Conservation (phyloP, 2,888 invertebrate species). For the Ephialtes manifestator region DNA sequence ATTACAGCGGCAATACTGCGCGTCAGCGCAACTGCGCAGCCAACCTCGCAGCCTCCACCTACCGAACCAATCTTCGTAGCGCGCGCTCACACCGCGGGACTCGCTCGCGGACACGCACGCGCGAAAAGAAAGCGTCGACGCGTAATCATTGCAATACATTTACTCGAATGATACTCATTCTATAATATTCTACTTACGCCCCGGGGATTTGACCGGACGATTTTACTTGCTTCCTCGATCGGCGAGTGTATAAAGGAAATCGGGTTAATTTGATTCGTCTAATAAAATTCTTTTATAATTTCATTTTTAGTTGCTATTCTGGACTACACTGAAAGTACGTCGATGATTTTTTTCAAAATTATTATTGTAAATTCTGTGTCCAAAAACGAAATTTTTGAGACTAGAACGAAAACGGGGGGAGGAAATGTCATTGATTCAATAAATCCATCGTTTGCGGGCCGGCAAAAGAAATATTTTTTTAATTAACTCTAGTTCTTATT, state of each 20-base stretch:
- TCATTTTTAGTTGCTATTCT: too few species aligned
- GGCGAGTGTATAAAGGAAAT: not conserved
- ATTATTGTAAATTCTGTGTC: too few species aligned
- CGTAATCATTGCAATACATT: constrained; percentile 76
- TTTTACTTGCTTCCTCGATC: constrained; percentile 10
- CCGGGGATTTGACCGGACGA: not conserved
- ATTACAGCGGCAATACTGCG: constrained; percentile 73
- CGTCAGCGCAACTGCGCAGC: constrained; percentile 28
- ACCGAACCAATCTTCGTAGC: not conserved
- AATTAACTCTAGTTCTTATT: too few species aligned
- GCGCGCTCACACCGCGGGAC: constrained; percentile 1
- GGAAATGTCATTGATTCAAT: too few species aligned
- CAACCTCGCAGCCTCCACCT: constrained; percentile 24
- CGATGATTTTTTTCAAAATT: too few species aligned
- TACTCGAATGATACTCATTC: constrained; percentile 39
- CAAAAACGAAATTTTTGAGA: too few species aligned
- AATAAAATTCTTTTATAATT: too few species aligned
- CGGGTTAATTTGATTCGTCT: not conserved
- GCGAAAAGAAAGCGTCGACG: constrained; percentile 74
- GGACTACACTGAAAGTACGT: too few species aligned
- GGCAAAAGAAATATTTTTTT: too few species aligned
- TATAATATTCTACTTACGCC: constrained; percentile 49
- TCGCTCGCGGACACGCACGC: constrained; percentile 41
- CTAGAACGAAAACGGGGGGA: too few species aligned
- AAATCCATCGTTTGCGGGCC: too few species aligned